Evolutionary conservation across 2,113 vertebrate species (phyloP).

Genomic region (Chaetodon trifascialis): DNA sequence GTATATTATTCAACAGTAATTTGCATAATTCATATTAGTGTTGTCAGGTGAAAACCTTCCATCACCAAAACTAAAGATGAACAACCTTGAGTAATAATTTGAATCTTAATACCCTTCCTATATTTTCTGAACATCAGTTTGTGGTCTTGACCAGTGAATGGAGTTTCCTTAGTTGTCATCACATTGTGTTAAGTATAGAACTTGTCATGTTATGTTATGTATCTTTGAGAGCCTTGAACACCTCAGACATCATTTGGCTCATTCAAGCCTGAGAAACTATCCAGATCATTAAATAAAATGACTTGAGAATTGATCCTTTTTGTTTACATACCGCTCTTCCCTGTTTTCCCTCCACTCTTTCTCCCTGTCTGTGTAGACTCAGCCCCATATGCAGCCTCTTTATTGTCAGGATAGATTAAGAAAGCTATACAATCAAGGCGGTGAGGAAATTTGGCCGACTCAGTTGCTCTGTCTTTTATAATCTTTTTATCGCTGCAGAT

Average conservation of each 20-base stretch:
- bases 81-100: no score
- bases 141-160: no score
- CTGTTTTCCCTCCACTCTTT: neutral
- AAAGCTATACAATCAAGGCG: slow-evolving; percentile 41
- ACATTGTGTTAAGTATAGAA: neutral
- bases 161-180: no score
- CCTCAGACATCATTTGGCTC: neutral
- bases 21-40: no score
- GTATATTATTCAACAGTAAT: no score
- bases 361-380: slow-evolving; percentile 7
- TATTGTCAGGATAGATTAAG: slow-evolving; percentile 61
- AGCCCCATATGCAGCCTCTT: slow-evolving; percentile 11
- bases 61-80: no score
- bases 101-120: no score
- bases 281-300: slow-evolving; percentile 6
- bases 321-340: neutral
- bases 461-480: slow-evolving; percentile 31
- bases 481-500: slow-evolving; percentile 50
- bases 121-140: no score
- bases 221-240: no score
- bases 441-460: slow-evolving; percentile 21
- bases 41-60: no score
- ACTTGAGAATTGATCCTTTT: neutral
- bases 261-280: slow-evolving; percentile 6
- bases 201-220: neutral